phyloP scores from a whole-genome alignment of 2,888 invertebrate species.

The Troides oblongomaculatus region DNA sequence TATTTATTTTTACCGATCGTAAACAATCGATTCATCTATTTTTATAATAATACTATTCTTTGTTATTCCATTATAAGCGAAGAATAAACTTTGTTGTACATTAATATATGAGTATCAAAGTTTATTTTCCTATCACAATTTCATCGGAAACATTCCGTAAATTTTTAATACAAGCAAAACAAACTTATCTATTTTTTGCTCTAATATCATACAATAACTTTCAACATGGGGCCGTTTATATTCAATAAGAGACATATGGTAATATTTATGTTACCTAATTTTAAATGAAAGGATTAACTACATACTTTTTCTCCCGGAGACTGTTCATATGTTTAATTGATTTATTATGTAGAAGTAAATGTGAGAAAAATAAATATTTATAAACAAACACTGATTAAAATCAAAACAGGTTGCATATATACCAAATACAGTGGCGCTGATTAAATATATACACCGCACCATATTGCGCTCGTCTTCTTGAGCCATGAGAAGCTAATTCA shows the following conservation, averaged over 20 bases:
- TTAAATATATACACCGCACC: too few species aligned
- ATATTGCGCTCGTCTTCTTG: too few species aligned
- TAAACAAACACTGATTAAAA: too few species aligned
- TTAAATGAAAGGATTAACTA: too few species aligned
- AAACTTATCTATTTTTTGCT: conserved; percentile 37
- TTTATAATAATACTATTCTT: conserved; percentile 32
- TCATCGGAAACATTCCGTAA: conserved; percentile 39
- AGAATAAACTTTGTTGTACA: conserved; percentile 31
- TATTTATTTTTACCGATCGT: conserved; percentile 30
- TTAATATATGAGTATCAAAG: conserved; percentile 31
- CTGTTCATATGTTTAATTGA: too few species aligned
- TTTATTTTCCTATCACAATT: conserved; percentile 40
- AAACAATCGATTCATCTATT: conserved; percentile 31
- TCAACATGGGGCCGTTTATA: conserved; percentile 4
- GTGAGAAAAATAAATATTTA: too few species aligned
- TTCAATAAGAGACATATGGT: conserved; percentile 1
- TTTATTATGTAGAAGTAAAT: too few species aligned
- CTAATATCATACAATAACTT: conserved; percentile 19
- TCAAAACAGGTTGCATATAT: too few species aligned
- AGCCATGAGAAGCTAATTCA: too few species aligned
- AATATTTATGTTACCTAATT: too few species aligned
- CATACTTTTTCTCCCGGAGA: too few species aligned
- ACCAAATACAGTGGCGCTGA: too few species aligned
- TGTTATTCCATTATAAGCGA: conserved; percentile 38
- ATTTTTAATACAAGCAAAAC: conserved; percentile 40